Evolutionary conservation across 2,797 vertebrate genomes (phyloP).

Genomic region (Muscicapa comitata): DNA sequence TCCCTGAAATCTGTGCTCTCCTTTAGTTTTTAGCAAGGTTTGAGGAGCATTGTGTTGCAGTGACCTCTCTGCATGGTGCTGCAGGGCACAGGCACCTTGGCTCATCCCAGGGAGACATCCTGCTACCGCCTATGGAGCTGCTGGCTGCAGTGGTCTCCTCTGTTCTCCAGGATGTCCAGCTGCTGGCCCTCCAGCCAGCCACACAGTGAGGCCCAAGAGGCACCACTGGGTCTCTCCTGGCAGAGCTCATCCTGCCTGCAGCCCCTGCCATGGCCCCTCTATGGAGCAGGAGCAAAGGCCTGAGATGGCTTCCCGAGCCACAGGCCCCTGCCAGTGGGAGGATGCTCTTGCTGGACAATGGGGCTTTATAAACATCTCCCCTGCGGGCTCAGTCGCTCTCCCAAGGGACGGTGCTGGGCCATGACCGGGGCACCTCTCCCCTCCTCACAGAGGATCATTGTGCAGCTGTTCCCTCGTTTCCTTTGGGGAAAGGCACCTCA

Average conservation of each 20-base stretch:
- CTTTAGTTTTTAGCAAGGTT: neutral
- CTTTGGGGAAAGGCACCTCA: neutral
- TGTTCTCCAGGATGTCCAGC: fast-evolving
- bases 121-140: fast-evolving
- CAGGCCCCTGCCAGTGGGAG: neutral
- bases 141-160: fast-evolving
- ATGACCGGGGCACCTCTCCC: neutral
- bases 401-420: neutral
- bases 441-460: neutral
- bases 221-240: neutral
- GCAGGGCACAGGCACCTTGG: neutral
- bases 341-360: neutral
- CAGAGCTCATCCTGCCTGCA: neutral
- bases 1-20: neutral
- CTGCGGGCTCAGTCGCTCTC: neutral
- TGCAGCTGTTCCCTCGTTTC: neutral
- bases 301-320: neutral
- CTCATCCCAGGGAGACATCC: neutral
- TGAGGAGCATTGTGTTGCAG: neutral
- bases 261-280: neutral
- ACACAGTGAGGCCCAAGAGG: fast-evolving
- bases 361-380: neutral
- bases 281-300: fast-evolving
- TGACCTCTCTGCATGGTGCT: neutral
- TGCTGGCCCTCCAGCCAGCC: fast-evolving